A percentile compares a stretch with the other conserved stretches of the same genome.
Conservation (phyloP, 2,113 vertebrate species). For the Solea solea region DNA sequence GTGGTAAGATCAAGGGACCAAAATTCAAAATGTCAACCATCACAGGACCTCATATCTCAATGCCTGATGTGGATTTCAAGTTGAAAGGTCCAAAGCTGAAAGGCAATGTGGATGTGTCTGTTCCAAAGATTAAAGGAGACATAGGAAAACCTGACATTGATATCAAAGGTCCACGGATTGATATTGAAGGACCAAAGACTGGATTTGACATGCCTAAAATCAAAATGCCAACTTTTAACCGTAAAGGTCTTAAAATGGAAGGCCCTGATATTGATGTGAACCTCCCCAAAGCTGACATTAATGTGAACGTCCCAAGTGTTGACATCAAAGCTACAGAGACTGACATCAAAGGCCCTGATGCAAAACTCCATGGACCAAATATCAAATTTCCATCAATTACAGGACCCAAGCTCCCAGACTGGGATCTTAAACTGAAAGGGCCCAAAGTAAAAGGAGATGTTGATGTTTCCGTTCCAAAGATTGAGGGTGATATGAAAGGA, state of each 20-base stretch:
- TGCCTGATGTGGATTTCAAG: constrained; percentile 25
- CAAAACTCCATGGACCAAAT: constrained; percentile 15
- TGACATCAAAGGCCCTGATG: constrained; percentile 66
- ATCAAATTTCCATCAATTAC: constrained; percentile 5
- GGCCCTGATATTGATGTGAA: constrained; percentile 28
- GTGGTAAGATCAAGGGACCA: constrained; percentile 18
- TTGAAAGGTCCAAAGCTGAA: neutral
- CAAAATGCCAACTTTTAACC: constrained; percentile 43
- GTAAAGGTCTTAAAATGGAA: constrained; percentile 14
- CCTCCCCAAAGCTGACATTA: constrained; percentile 12
- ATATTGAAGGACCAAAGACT: constrained; percentile 3
- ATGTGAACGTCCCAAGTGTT: constrained; percentile 15
- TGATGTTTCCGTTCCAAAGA: constrained; percentile 31
- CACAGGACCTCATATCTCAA: constrained; percentile 7
- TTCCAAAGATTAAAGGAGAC: constrained; percentile 6
- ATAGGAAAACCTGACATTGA: constrained; percentile 27
- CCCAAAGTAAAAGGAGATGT: constrained; percentile 58
- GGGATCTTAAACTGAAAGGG: constrained; percentile 33
- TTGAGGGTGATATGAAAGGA: constrained; percentile 19
- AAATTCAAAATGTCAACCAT: constrained; percentile 34
- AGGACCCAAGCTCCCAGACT: constrained; percentile 42
- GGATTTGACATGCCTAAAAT: constrained; percentile 32
- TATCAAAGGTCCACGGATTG: constrained; percentile 30
- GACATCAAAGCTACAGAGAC: constrained; percentile 70
- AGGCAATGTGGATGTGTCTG: neutral